phyloP scores from a whole-genome alignment of 2,797 vertebrate species.

The Sus cebifrons region DNA sequence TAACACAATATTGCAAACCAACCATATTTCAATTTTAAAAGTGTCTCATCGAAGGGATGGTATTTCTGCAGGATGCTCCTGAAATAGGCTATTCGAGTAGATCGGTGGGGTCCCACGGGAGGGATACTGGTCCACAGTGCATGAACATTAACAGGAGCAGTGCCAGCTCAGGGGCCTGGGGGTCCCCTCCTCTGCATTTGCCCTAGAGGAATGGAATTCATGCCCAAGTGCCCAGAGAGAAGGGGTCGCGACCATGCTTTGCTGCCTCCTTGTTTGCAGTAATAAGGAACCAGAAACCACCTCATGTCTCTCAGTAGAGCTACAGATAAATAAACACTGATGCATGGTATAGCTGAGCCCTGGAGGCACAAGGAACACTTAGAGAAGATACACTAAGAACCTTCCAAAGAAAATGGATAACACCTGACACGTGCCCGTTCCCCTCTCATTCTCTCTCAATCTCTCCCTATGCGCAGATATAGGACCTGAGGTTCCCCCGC shows the following conservation, averaged over 20 bases:
- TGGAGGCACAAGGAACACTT: neutral
- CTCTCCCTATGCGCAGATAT: too few relatives aligned
- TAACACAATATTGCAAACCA: neutral
- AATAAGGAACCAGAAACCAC: neutral
- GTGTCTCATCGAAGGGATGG: neutral
- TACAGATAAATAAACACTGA: neutral
- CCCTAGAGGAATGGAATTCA: neutral
- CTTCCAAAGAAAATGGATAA: neutral
- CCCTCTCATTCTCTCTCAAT: accelerated
- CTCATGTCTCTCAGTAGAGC: neutral
- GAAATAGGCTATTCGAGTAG: accelerated
- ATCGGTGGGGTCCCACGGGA: accelerated
- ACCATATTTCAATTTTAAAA: neutral
- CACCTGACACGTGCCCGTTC: accelerated
- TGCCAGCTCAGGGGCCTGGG: accelerated
- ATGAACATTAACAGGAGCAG: neutral
- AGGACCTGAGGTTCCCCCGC: neutral
- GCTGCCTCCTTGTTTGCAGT: neutral
- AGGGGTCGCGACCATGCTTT: neutral
- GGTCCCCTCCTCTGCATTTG: neutral
- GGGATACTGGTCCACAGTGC: accelerated
- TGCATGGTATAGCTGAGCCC: neutral
- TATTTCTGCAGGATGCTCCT: accelerated
- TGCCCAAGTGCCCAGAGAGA: neutral
- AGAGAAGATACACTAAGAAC: neutral